Conservation (phyloP, 2,888 invertebrate species). For the Acheta domesticus region DNA sequence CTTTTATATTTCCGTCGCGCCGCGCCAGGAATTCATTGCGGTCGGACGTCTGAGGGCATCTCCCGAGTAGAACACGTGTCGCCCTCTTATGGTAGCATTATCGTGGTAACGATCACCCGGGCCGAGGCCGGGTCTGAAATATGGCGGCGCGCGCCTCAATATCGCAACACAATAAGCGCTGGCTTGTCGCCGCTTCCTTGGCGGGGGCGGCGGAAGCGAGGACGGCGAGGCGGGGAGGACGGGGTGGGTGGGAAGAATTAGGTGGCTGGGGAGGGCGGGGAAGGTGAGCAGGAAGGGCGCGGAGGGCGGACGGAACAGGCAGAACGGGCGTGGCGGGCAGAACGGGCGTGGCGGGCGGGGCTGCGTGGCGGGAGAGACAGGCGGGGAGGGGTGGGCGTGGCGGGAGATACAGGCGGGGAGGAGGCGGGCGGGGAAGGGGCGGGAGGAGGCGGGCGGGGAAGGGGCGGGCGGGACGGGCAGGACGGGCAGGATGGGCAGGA, state of each 20-base stretch:
- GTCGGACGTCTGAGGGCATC: too few species aligned
- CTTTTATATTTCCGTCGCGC: too few species aligned
- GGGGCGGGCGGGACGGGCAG: not conserved
- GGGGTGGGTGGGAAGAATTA: not conserved
- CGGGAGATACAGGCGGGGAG: too few species aligned
- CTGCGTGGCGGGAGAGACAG: not conserved
- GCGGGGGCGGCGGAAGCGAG: not conserved
- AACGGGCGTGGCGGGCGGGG: not conserved
- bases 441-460: not conserved
- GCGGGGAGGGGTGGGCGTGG: not conserved
- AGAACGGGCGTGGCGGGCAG: not conserved
- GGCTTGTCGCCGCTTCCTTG: not conserved
- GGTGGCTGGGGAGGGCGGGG: not conserved
- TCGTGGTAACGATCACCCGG: too few species aligned
- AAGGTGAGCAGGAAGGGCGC: not conserved
- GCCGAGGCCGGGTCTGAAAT: not conserved
- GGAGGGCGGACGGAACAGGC: not conserved
- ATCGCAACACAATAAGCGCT: constrained; percentile 9
- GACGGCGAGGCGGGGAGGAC: not conserved
- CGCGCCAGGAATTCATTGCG: too few species aligned
- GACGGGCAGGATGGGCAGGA: not conserved
- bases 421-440: not conserved
- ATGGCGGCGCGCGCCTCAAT: not conserved
- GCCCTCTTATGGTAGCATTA: too few species aligned
- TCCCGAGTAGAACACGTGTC: too few species aligned